phyloP scores from a whole-genome alignment of 2,113 vertebrate genomes.

The Microcebus lehilahytsara region DNA sequence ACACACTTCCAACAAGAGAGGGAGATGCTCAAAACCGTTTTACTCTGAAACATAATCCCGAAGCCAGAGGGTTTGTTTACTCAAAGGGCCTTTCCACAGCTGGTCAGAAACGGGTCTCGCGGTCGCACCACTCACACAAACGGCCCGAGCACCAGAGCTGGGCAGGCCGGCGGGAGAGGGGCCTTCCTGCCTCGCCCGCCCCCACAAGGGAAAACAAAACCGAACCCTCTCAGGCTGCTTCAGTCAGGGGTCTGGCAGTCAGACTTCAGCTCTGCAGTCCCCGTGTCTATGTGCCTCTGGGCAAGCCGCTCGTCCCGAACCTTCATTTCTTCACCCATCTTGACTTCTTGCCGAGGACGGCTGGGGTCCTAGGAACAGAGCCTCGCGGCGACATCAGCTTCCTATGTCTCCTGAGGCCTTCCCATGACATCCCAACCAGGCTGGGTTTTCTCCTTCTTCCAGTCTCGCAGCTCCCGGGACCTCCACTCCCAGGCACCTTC shows the following conservation, averaged over 20 bases:
- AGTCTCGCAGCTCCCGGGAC: accelerated
- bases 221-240: not conserved
- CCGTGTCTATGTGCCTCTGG: not conserved
- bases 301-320: not conserved
- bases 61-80: conserved; percentile 38
- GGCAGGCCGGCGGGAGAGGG: not conserved
- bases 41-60: not conserved
- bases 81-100: not conserved
- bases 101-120: not conserved
- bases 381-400: not conserved
- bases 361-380: not conserved
- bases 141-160: not conserved
- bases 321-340: accelerated
- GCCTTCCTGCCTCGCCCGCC: not conserved
- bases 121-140: not conserved
- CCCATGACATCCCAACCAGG: not conserved
- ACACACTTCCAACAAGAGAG: not conserved
- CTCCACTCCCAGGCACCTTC: not conserved
- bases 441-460: not conserved
- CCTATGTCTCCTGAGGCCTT: not conserved
- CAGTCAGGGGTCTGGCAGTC: accelerated
- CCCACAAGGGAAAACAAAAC: not conserved
- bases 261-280: not conserved
- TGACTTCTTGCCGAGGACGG: not conserved
- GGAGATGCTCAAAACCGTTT: not conserved